These are phyloP conservation scores for Pachycephus smyrnensis DNA, from an alignment of 2,888 invertebrate genomes.

Conservation along the genomic window DNA sequence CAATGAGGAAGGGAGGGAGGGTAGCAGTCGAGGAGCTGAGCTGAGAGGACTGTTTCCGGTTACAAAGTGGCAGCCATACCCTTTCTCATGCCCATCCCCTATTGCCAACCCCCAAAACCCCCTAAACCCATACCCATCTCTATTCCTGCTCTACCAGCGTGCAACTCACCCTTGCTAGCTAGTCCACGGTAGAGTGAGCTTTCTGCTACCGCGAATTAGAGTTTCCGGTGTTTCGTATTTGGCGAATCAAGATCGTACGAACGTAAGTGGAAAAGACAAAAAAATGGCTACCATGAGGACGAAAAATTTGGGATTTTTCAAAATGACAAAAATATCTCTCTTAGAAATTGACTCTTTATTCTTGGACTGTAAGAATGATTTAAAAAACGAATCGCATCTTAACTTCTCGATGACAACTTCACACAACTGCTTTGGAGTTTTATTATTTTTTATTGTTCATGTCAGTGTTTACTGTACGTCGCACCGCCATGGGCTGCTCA, in stretches of 20 bases:
- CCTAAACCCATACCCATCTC: not conserved
- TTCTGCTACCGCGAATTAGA: not conserved
- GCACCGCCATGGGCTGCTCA: not conserved
- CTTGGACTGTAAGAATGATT: no score
- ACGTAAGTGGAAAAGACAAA: not conserved
- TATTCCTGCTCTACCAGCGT: not conserved
- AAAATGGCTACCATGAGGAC: not conserved
- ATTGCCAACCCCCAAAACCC: not conserved
- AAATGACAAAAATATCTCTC: not conserved
- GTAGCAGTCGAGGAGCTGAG: not conserved
- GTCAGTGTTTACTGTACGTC: not conserved
- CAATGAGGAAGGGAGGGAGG: not conserved
- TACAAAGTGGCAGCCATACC: constrained; percentile 27
- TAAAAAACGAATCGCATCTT: no score
- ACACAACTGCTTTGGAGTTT: not conserved
- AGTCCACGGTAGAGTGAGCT: not conserved
- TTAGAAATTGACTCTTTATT: no score
- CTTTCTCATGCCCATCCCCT: not conserved
- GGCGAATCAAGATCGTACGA: not conserved
- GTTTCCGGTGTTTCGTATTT: not conserved
- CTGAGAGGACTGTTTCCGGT: constrained; percentile 2
- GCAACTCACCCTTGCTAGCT: not conserved
- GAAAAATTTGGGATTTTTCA: not conserved
- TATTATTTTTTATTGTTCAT: not conserved
- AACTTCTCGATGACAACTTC: not conserved